phyloP scores from a whole-genome alignment of 2,113 vertebrate genomes.

The Labrus mixtus region DNA sequence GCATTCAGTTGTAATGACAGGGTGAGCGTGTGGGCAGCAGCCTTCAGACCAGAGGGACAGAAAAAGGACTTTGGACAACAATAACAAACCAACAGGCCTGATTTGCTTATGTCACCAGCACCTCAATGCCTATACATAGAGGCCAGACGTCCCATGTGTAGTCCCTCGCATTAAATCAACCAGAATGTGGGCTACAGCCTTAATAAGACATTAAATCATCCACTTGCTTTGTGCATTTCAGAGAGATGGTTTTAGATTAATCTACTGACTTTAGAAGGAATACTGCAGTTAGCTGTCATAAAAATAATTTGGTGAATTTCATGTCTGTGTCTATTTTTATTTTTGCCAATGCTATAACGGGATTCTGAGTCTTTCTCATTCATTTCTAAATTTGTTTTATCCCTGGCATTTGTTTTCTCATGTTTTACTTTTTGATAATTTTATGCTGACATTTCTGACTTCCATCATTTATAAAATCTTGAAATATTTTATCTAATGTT shows the following conservation, averaged over 20 bases:
- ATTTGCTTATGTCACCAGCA: conserved; percentile 72
- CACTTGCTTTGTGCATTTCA: conserved; percentile 33
- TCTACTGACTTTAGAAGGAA: conserved; percentile 48
- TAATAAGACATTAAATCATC: conserved; percentile 46
- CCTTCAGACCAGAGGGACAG: conserved; percentile 67
- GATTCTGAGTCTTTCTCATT: not conserved
- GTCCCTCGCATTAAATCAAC: conserved; percentile 54
- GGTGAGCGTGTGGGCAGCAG: conserved; percentile 77
- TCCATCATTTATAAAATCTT: too few relatives aligned
- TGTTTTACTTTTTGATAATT: not conserved
- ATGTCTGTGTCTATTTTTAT: conserved; percentile 22
- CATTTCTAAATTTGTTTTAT: not conserved
- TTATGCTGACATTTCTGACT: not conserved
- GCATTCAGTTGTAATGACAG: conserved; percentile 82
- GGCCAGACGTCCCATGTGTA: conserved; percentile 49
- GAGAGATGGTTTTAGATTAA: conserved; percentile 12
- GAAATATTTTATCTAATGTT: too few relatives aligned
- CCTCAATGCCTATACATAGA: conserved; percentile 53
- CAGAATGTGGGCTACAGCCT: conserved; percentile 28
- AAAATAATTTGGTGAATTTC: conserved; percentile 35
- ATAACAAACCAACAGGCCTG: conserved; percentile 77
- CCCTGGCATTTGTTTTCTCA: not conserved
- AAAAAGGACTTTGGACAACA: conserved; percentile 75
- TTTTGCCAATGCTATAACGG: not conserved
- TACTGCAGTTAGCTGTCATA: conserved; percentile 35